phyloP scores from a whole-genome alignment of 2,797 vertebrate species.

The Chiroxiphia lanceolata region DNA sequence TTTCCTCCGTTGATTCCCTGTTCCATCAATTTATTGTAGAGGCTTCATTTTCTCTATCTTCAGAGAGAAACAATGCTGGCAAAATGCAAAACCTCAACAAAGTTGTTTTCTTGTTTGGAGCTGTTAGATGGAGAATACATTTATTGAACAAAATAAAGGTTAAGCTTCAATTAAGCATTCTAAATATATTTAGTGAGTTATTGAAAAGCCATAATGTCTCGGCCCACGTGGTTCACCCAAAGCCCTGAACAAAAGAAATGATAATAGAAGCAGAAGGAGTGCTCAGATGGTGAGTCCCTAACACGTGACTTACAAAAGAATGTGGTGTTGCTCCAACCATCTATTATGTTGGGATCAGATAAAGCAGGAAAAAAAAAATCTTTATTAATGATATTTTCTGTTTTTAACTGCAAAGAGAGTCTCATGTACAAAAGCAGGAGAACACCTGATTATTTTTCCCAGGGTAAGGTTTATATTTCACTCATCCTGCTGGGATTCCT shows the following conservation, averaged over 20 bases:
- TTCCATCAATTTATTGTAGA: slow-evolving; percentile 52
- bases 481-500: background rate
- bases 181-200: slow-evolving; percentile 68
- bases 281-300: background rate
- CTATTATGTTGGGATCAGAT: background rate
- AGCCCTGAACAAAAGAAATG: slow-evolving; percentile 26
- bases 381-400: background rate
- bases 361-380: background rate
- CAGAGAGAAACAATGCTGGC: slow-evolving; percentile 44
- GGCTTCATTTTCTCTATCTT: slow-evolving; percentile 29
- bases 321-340: background rate
- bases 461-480: background rate
- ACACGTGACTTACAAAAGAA: background rate
- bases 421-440: background rate
- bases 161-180: slow-evolving; percentile 70
- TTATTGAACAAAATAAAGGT: slow-evolving; percentile 68
- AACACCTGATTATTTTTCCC: background rate
- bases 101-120: slow-evolving; percentile 31
- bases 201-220: slow-evolving; percentile 50
- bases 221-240: slow-evolving; percentile 44
- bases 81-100: slow-evolving; percentile 55
- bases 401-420: background rate
- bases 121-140: slow-evolving; percentile 42
- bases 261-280: slow-evolving; percentile 33
- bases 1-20: slow-evolving; percentile 57